Percentiles rank a stretch among this genome's conserved stretches.
Conservation (phyloP, 2,888 invertebrate species). For the Orchestes rusci region DNA sequence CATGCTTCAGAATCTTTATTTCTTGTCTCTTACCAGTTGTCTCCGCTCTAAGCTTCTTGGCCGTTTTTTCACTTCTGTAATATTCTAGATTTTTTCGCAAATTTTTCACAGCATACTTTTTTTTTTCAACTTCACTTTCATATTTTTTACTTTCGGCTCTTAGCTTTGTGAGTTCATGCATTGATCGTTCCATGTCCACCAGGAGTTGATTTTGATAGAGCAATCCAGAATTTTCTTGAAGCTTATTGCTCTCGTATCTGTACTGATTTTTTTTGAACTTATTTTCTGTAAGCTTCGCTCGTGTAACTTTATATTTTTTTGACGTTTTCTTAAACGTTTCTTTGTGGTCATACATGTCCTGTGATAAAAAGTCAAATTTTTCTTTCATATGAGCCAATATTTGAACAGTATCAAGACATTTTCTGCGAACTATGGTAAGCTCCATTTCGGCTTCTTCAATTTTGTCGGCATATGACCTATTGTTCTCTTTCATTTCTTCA, state of each 20-base stretch:
- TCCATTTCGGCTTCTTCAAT: slow-evolving; percentile 52
- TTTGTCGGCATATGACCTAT: slow-evolving; percentile 48
- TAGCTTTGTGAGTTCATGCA: slow-evolving; percentile 21
- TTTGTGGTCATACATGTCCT: slow-evolving; percentile 34
- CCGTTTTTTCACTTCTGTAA: slow-evolving; percentile 1
- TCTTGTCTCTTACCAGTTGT: too few species aligned
- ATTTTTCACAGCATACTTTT: background rate
- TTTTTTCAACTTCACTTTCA: background rate
- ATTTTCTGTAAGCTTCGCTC: slow-evolving; percentile 35
- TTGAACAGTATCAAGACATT: slow-evolving; percentile 47
- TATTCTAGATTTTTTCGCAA: slow-evolving; percentile 4
- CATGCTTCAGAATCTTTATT: too few species aligned
- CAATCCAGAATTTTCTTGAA: slow-evolving; percentile 46
- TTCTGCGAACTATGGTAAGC: slow-evolving; percentile 43
- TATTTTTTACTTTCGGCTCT: slow-evolving; percentile 1
- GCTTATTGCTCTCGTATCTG: slow-evolving; percentile 40
- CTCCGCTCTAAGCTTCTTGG: too few species aligned
- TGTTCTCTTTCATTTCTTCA: slow-evolving; percentile 51
- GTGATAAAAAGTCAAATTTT: slow-evolving; percentile 43
- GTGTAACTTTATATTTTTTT: background rate
- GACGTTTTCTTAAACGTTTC: slow-evolving; percentile 21
- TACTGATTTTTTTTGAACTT: slow-evolving; percentile 43
- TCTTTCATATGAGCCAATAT: slow-evolving; percentile 48
- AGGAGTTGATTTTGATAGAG: slow-evolving; percentile 46
- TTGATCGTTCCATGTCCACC: slow-evolving; percentile 43